Evolutionary conservation across 2,113 vertebrate genomes (phyloP).

Genomic region (Tauraco erythrolophus): DNA sequence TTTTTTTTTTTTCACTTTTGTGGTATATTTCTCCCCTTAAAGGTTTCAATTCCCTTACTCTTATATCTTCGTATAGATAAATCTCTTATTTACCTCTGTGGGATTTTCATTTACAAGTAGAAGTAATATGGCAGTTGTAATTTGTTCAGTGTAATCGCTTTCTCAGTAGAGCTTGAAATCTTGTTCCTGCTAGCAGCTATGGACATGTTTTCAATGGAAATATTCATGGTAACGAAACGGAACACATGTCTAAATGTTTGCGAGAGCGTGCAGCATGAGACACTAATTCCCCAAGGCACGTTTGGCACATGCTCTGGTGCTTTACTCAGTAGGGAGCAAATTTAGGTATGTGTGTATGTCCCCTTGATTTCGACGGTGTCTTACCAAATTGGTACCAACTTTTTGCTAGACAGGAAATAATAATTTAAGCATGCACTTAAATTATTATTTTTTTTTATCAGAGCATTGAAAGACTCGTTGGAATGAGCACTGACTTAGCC

Average conservation of each 20-base stretch:
- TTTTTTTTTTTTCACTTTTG: too few relatives aligned
- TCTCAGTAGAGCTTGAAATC: background rate
- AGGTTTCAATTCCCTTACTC: background rate
- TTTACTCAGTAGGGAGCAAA: background rate
- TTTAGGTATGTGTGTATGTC: background rate
- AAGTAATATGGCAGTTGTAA: background rate
- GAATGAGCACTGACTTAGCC: background rate
- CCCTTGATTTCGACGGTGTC: background rate
- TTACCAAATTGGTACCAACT: background rate
- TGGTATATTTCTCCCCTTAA: background rate
- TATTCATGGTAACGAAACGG: background rate
- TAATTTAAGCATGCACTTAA: background rate
- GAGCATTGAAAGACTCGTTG: background rate
- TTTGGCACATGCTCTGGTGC: background rate
- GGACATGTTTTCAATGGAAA: background rate
- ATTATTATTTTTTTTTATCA: background rate
- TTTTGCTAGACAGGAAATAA: background rate
- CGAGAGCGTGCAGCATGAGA: background rate
- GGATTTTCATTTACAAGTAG: background rate
- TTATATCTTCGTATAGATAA: background rate
- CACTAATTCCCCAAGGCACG: background rate
- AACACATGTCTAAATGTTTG: background rate
- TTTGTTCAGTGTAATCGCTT: background rate
- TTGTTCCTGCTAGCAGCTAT: background rate
- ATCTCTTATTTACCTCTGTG: background rate